Percentiles rank a stretch among this genome's conserved stretches.
These are phyloP conservation scores for Strix occidentalis DNA, from an alignment of 2,797 vertebrate genomes.

Conservation along the genomic window DNA sequence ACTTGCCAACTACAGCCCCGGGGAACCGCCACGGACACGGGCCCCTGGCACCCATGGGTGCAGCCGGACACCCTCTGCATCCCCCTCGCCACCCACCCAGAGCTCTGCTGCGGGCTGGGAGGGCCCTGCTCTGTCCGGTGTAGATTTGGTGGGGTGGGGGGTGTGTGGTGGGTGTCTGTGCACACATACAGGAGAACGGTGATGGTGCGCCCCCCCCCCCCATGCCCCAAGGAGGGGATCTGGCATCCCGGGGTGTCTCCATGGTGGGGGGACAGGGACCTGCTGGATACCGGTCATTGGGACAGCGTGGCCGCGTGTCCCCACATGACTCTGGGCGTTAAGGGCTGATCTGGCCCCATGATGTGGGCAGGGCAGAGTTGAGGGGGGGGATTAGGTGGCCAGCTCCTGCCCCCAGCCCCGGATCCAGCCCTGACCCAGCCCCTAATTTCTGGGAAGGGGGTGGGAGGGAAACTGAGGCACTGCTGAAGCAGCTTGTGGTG, in stretches of 20 bases:
- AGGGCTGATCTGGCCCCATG: neutral
- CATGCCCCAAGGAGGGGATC: neutral
- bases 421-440: rapidly evolving
- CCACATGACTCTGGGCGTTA: rapidly evolving
- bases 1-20: constrained; percentile 98
- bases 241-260: neutral
- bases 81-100: neutral
- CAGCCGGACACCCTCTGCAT: neutral
- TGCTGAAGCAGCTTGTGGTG: rapidly evolving
- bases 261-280: neutral
- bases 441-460: rapidly evolving
- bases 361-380: neutral
- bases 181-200: rapidly evolving
- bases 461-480: neutral
- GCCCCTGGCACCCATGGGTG: neutral
- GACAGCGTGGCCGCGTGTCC: neutral
- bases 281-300: neutral
- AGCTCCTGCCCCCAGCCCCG: neutral
- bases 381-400: neutral
- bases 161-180: neutral
- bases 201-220: neutral
- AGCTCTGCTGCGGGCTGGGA: neutral
- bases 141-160: neutral
- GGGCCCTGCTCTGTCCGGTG: rapidly evolving
- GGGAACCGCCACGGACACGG: constrained; percentile 61